Conservation (phyloP, 1,140 invertebrate genomes). For the Bactericera cockerelli region DNA sequence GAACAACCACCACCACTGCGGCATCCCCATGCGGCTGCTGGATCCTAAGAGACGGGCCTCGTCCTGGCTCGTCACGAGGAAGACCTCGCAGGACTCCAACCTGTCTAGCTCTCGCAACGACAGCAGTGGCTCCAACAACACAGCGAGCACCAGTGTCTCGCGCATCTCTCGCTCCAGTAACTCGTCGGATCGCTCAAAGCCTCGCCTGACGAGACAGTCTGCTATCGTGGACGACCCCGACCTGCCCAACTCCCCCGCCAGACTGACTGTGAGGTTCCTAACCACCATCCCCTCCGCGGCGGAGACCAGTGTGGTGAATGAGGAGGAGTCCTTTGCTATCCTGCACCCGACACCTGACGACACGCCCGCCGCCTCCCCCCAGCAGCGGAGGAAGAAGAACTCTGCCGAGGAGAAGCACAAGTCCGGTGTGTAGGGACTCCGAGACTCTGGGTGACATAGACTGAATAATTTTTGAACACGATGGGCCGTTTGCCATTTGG, state of each 20-base stretch:
- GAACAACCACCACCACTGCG: slow-evolving; percentile 50
- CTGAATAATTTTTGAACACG: too few relatives aligned
- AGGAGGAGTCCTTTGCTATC: slow-evolving; percentile 37
- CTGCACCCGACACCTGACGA: slow-evolving; percentile 19
- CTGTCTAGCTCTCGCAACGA: slow-evolving; percentile 69
- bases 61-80: slow-evolving; percentile 72
- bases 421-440: too few relatives aligned
- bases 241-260: slow-evolving; percentile 24
- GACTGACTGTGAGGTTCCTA: slow-evolving; percentile 47
- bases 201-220: slow-evolving; percentile 54
- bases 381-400: background rate
- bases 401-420: background rate
- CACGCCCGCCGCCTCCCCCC: slow-evolving; percentile 11
- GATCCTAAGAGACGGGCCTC: slow-evolving; percentile 61
- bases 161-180: slow-evolving; percentile 32
- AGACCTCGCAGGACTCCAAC: slow-evolving; percentile 80
- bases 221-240: slow-evolving; percentile 32
- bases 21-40: slow-evolving; percentile 51
- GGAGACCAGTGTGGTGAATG: slow-evolving; percentile 55
- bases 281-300: slow-evolving; percentile 68
- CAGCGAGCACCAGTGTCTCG: slow-evolving; percentile 69
- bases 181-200: slow-evolving; percentile 33
- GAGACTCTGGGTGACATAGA: too few relatives aligned
- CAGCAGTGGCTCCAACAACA: slow-evolving; percentile 69
- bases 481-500: too few relatives aligned